Conservation (phyloP, 2,888 invertebrate species). For the Phasia obesa region DNA sequence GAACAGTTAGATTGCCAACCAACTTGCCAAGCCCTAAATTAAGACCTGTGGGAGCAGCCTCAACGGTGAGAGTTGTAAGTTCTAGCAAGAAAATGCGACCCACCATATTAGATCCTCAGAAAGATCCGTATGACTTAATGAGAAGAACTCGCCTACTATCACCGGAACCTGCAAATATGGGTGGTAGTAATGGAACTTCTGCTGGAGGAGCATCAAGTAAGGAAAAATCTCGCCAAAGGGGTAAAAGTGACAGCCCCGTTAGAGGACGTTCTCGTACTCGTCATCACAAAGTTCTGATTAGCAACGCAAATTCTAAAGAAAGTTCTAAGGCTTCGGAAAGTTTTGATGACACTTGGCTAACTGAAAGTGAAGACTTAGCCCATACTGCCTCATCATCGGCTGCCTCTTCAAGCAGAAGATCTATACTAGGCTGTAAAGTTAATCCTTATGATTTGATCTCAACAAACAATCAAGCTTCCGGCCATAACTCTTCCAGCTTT, state of each 20-base stretch:
- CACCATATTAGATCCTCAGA: constrained; percentile 86
- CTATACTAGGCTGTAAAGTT: constrained; percentile 91
- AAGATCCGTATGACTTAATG: constrained; percentile 93
- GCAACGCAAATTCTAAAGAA: constrained; percentile 79
- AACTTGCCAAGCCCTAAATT: constrained; percentile 74
- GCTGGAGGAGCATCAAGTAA: constrained; percentile 70
- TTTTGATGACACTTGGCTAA: constrained; percentile 78
- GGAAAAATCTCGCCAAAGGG: constrained; percentile 79
- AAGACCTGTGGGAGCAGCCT: constrained; percentile 84
- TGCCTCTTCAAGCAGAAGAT: constrained; percentile 83
- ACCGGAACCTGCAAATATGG: constrained; percentile 82
- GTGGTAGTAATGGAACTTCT: constrained; percentile 57
- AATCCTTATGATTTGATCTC: constrained; percentile 92
- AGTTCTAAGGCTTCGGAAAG: constrained; percentile 73
- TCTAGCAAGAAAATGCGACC: constrained; percentile 85
- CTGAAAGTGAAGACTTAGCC: constrained; percentile 77
- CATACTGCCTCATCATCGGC: constrained; percentile 58
- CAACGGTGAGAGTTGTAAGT: constrained; percentile 85
- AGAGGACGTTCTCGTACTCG: constrained; percentile 84
- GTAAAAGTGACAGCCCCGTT: constrained; percentile 85
- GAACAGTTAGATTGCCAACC: constrained; percentile 85
- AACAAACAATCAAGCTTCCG: constrained; percentile 77
- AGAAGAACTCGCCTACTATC: constrained; percentile 89
- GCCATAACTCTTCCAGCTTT: constrained; percentile 44
- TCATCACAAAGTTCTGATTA: constrained; percentile 75